Base-by-base conservation (phyloP, 2,113 vertebrate genomes). In the Pyrgilauda ruficollis region DNA sequence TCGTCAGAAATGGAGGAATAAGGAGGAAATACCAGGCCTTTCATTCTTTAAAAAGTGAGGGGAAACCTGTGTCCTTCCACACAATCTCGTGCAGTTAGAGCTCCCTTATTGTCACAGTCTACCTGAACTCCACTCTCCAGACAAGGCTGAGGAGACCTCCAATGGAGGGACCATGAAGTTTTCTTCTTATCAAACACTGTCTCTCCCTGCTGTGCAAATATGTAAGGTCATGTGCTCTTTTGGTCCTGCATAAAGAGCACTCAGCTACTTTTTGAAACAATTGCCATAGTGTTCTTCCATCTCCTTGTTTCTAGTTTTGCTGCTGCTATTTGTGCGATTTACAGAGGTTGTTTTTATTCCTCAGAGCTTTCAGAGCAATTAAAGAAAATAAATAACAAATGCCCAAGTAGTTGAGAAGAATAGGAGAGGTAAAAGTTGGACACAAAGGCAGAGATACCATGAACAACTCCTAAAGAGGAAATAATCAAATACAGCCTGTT, bases 191-290 rank as follows among this genome's bases (percentile, higher is more conserved):
- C 37, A 79, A 67, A 59, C 3, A 3, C 13, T 64, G 7, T n/a
- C n/a, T 67, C 23, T 85, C 61, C 20, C 44, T 67, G 17, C 17
- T 58, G 15, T 70, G 22, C 37, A 66, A 64, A 31, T 30, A 46
- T 6, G 28, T 58, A 70, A 88, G 47, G 85, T 59, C 68, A 62
- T 1, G 0, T 56, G 61, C n/a, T 61, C 64, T 20, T 76, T 69
- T 35, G 43, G 39, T 82, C 91, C 41, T 63, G 46, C 77, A 56
- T 55, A 89, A 87, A 80, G 79, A 79, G 86, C 37, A 74, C 22
- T 89, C 70, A 68, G 47, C 68, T 84, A 55, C 64, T 84, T 84
- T 96, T 81, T 69, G 20, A 89, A 90, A 93, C 62, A 84, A 55
- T 52, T 37, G 46, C 24, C 50, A 55, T 10, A 79, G 47, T 39